Conservation (phyloP, 2,797 vertebrate species). For the Nyctalus aviator region DNA sequence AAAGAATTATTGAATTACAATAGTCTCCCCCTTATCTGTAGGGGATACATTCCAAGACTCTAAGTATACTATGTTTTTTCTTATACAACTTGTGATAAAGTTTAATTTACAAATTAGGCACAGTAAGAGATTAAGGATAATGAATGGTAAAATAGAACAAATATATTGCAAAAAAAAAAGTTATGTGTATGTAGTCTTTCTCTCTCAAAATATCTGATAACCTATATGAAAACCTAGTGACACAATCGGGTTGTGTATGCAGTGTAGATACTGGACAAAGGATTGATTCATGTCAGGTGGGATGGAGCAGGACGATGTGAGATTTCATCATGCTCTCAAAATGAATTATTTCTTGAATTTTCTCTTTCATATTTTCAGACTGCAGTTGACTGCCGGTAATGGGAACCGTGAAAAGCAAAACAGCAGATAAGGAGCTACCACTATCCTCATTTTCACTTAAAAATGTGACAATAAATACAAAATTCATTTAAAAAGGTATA, state of each 20-base stretch:
- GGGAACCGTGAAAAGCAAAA: not conserved
- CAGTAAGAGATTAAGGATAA: not conserved
- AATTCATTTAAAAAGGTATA: not conserved
- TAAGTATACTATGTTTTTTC: not conserved
- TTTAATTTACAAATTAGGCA: not conserved
- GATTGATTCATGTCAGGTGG: not conserved
- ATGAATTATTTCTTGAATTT: not conserved
- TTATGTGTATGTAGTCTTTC: not conserved
- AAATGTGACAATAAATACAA: constrained; percentile 32
- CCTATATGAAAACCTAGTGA: not conserved
- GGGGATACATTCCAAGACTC: not conserved
- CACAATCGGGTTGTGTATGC: not conserved
- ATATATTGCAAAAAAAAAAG: not conserved
- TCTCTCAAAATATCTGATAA: not conserved
- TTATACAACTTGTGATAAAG: not conserved
- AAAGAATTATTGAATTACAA: constrained; percentile 35
- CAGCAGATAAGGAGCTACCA: not conserved
- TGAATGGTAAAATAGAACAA: not conserved
- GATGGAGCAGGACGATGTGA: not conserved
- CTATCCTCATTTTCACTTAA: constrained; percentile 23
- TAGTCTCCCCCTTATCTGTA: not conserved
- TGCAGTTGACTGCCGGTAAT: not conserved
- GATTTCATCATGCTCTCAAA: not conserved
- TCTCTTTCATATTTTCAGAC: not conserved
- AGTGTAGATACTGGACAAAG: not conserved